phyloP scores from a whole-genome alignment of 2,113 vertebrate species.

The Trichomycterus rosablanca region DNA sequence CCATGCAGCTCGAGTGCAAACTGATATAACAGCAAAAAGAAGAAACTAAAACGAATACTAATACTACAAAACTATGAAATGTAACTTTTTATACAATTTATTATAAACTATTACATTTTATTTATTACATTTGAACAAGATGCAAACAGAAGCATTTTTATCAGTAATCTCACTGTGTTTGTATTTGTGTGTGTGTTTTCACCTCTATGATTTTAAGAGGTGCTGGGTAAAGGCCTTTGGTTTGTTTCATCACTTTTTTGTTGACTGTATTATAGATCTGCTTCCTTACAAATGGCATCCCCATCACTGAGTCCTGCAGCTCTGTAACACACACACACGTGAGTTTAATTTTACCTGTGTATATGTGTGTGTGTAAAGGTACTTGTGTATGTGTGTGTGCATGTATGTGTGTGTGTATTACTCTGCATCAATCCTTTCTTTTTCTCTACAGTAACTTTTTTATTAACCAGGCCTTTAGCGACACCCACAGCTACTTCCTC shows the following conservation, averaged over 20 bases:
- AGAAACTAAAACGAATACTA: too few relatives aligned
- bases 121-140: too few relatives aligned
- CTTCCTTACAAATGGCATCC: conserved; percentile 72
- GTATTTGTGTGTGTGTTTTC: conserved; percentile 20
- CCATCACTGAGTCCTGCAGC: conserved; percentile 72
- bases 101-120: too few relatives aligned
- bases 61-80: too few relatives aligned
- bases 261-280: conserved; percentile 80
- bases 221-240: conserved; percentile 84
- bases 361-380: background rate
- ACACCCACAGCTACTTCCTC: conserved; percentile 77
- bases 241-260: conserved; percentile 75
- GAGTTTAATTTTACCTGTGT: conserved; percentile 1
- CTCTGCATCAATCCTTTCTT: conserved; percentile 75
- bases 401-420: conserved; percentile 56
- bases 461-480: conserved; percentile 74
- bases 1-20: too few relatives aligned
- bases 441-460: conserved; percentile 68
- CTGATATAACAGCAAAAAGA: too few relatives aligned
- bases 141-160: too few relatives aligned
- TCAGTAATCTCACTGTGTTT: too few relatives aligned
- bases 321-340: conserved; percentile 55
- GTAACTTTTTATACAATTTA: too few relatives aligned
- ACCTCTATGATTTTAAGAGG: conserved; percentile 84
- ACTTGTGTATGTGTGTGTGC: background rate